These are phyloP conservation scores for Dyspetes luteomarginatus DNA, from an alignment of 2,888 invertebrate species.

Conservation along the genomic window DNA sequence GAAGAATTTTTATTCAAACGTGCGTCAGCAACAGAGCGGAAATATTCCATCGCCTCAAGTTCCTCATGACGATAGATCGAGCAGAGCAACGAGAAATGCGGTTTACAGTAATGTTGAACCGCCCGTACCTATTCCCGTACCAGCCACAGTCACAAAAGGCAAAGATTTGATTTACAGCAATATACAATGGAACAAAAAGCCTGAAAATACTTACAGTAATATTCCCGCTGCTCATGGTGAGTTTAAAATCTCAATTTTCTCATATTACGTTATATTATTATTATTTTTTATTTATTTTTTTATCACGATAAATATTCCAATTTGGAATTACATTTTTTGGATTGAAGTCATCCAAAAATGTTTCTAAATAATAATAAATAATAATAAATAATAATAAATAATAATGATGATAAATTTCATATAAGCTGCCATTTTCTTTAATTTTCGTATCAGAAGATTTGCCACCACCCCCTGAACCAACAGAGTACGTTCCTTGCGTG, in stretches of 20 bases:
- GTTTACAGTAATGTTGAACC: conserved; percentile 82
- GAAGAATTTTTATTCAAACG: conserved; percentile 81
- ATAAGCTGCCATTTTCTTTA: no score
- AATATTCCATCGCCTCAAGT: conserved; percentile 78
- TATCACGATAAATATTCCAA: no score
- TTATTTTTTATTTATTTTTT: no score
- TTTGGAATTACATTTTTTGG: no score
- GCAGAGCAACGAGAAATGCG: conserved; percentile 75
- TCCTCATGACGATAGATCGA: conserved; percentile 73
- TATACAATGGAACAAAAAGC: conserved; percentile 84
- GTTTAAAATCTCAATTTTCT: no score
- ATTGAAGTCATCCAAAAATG: no score
- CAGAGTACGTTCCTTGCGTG: conserved; percentile 81
- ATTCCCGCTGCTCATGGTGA: conserved; percentile 79
- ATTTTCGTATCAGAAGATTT: conserved; percentile 84
- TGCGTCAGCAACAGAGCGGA: conserved; percentile 71
- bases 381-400: no score
- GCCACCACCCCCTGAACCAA: conserved; percentile 85
- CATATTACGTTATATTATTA: no score
- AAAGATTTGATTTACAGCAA: conserved; percentile 85
- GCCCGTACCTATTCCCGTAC: conserved; percentile 73
- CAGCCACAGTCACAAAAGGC: conserved; percentile 80
- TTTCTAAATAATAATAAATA: no score
- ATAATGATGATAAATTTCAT: no score
- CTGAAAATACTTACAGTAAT: conserved; percentile 86